Evolutionary conservation across 2,113 vertebrate species (phyloP).

Genomic region (Phasianus colchicus): DNA sequence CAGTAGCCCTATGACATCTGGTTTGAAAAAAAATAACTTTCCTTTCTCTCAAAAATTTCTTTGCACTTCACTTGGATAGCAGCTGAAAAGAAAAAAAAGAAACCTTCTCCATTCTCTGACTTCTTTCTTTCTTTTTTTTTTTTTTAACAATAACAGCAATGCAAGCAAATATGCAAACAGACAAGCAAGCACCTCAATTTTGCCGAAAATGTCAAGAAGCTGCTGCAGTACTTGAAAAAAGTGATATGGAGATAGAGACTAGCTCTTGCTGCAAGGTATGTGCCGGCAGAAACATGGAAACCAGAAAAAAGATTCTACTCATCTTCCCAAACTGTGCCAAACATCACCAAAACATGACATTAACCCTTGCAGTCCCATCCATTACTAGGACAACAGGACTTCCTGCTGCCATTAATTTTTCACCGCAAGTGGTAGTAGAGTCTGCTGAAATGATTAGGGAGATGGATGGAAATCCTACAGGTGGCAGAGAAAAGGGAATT

Average conservation of each 20-base stretch:
- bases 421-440: not conserved
- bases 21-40: slow-evolving; percentile 13
- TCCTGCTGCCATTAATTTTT: slow-evolving; percentile 17
- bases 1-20: not conserved
- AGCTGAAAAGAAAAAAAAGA: not conserved
- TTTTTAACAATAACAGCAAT: not conserved
- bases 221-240: not conserved
- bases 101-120: not conserved
- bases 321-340: not conserved
- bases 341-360: not conserved
- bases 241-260: not conserved
- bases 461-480: slow-evolving; percentile 7
- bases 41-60: slow-evolving; percentile 18
- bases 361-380: not conserved
- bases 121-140: not conserved
- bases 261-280: not conserved
- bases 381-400: slow-evolving; percentile 23
- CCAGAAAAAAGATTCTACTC: not conserved
- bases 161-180: not conserved
- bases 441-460: slow-evolving; percentile 29
- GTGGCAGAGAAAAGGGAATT: slow-evolving; percentile 27
- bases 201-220: not conserved
- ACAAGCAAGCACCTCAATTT: not conserved
- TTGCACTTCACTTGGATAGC: not conserved
- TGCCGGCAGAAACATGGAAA: slow-evolving; percentile 4